Conservation (phyloP, 2,888 invertebrate genomes). For the Eugnorisma glareosa region DNA sequence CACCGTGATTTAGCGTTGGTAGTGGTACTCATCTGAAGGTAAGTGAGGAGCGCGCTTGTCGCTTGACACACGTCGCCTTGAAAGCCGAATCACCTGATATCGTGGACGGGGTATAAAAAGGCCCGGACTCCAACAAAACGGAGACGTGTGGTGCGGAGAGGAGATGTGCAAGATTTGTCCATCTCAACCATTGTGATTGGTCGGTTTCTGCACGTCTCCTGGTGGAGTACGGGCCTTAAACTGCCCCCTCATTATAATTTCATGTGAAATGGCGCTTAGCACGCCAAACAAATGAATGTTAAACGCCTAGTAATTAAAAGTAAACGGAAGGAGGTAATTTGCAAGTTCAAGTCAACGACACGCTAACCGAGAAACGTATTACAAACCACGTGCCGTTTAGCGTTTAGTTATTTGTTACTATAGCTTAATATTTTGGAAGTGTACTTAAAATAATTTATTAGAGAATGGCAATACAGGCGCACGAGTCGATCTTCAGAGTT, state of each 20-base stretch:
- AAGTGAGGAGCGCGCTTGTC: neutral
- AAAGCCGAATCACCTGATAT: neutral
- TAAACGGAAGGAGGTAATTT: constrained; percentile 63
- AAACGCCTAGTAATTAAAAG: constrained; percentile 65
- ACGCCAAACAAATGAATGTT: constrained; percentile 52
- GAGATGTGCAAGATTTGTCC: neutral
- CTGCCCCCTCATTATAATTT: constrained; percentile 18
- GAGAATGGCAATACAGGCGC: neutral
- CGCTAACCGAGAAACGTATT: constrained; percentile 46
- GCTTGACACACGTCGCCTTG: neutral
- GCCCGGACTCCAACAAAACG: too few relatives aligned
- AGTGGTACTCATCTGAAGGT: neutral
- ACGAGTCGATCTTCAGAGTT: neutral
- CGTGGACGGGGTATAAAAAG: neutral
- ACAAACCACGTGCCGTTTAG: constrained; percentile 34
- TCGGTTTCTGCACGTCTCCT: neutral
- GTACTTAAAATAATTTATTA: neutral
- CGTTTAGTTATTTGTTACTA: constrained; percentile 23
- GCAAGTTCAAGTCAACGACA: constrained; percentile 45
- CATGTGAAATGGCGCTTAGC: constrained; percentile 15
- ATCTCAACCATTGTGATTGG: neutral
- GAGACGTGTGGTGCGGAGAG: neutral
- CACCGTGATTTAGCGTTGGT: neutral
- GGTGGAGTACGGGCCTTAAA: neutral
- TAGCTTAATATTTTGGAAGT: neutral